Conservation (phyloP, 2,888 invertebrate species). For the Eupithecia exiguata region DNA sequence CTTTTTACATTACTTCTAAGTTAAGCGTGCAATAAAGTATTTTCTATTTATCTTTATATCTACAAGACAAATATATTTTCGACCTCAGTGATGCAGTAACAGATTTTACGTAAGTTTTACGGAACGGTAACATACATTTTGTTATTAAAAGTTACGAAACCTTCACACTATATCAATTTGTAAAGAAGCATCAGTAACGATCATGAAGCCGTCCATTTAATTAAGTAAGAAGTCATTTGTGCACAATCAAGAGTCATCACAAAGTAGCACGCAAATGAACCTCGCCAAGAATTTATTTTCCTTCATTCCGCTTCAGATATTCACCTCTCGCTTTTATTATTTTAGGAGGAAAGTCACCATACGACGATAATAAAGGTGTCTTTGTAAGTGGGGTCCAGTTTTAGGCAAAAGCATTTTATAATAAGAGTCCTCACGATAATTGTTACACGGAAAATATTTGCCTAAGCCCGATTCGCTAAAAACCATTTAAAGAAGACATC, state of each 20-base stretch:
- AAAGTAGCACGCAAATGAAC: constrained; percentile 37
- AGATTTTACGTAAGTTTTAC: no score
- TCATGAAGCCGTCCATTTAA: constrained; percentile 3
- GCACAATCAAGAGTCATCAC: constrained; percentile 22
- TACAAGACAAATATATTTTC: no score
- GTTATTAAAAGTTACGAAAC: neutral
- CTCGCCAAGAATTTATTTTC: constrained; percentile 43
- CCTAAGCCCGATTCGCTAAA: constrained; percentile 1
- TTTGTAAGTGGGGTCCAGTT: constrained; percentile 36
- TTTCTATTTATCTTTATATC: no score
- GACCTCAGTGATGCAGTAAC: no score
- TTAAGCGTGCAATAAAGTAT: no score
- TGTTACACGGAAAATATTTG: constrained; percentile 11
- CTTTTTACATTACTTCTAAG: no score
- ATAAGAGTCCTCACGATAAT: constrained; percentile 12
- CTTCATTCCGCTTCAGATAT: constrained; percentile 39
- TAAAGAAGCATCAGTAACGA: neutral
- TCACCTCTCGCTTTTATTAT: constrained; percentile 40
- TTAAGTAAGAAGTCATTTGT: constrained; percentile 26
- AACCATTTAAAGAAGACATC: constrained; percentile 13
- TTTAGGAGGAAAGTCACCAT: constrained; percentile 41
- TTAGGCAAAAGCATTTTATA: constrained; percentile 7
- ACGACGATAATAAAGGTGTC: constrained; percentile 37
- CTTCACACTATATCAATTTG: constrained; percentile 7
- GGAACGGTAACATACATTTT: neutral